Percentiles rank a stretch among this genome's conserved stretches.
Conservation (phyloP, 2,113 vertebrate species). For the Nyctereutes procyonoides region DNA sequence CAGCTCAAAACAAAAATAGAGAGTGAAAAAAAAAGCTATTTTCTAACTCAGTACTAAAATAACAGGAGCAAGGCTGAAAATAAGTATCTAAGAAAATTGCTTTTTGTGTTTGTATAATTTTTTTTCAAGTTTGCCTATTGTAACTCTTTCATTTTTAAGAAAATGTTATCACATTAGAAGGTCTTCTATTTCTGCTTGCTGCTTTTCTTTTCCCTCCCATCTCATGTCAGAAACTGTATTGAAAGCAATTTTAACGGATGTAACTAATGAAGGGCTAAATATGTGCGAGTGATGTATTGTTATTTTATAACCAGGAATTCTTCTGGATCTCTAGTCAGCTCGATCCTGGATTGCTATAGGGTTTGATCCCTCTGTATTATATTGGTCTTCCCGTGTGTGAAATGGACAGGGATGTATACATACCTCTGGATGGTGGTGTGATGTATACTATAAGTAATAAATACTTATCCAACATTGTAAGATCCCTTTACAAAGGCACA, state of each 20-base stretch:
- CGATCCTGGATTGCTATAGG: background rate
- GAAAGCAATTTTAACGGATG: background rate
- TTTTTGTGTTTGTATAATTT: slow-evolving; percentile 47
- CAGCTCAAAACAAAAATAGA: slow-evolving; percentile 12
- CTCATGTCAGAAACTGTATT: background rate
- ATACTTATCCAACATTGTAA: background rate
- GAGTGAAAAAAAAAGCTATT: slow-evolving; percentile 14
- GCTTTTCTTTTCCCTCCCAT: background rate
- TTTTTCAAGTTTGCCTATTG: slow-evolving; percentile 34
- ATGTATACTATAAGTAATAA: background rate
- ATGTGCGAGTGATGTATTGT: background rate
- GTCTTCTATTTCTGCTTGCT: background rate
- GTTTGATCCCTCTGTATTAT: background rate
- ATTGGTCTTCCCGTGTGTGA: background rate
- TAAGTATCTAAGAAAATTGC: slow-evolving; percentile 28
- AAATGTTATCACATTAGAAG: slow-evolving; percentile 36
- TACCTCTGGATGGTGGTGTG: background rate
- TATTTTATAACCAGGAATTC: background rate
- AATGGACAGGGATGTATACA: background rate
- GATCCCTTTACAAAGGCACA: background rate
- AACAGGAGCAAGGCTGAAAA: slow-evolving; percentile 37
- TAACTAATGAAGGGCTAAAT: background rate
- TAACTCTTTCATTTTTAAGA: slow-evolving; percentile 36
- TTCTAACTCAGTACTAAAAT: slow-evolving; percentile 54
- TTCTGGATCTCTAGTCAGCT: background rate